Evolutionary conservation across 2,888 invertebrate genomes (phyloP), one percentile per base, ranked within the genome.

Genomic region (Enchytraeus crypticus): DNA sequence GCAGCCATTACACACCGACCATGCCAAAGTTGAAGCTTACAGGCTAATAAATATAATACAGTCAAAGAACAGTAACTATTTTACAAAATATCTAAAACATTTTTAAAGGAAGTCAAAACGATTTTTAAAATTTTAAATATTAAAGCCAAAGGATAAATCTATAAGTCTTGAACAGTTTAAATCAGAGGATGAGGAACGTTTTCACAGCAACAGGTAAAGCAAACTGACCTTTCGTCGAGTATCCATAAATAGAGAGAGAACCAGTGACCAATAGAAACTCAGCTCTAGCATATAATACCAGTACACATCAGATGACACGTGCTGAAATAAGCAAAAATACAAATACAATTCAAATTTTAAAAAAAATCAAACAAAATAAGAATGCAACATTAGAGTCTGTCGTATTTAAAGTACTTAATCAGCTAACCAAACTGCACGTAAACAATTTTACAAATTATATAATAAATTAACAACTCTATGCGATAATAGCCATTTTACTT

Each of bases 221-320:
- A 11, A 11, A 18, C 8, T 38, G 21, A 54, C 54, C 74, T 82
- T 83, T 67, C 93, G 85, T 67, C 88, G 88, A 59, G 91, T 88
- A 80, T 97, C 96, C 64, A 90, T 87, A 81, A 93, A 93, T 81
- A 95, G 93, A 21, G 92, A 90, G 65, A 91, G 85, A 66, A 78
- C 88, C 62, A 96, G 82, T 23, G 96, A 89, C 90, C 92, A 93
- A 79, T 97, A 98, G 82, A 96, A 97, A 33, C 90, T 86, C 77
- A 90, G 85, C 51, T 92, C 92, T 67, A 92, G 84, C 87, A 96
- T 92, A 82, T 97, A 98, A 81, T 97, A 92, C 91, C 92, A 95
- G 23, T 27, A 54, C 2, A 38, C 26, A 38, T 54, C 54, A 23
- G 34, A 2, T 27, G 33, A 23, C n/a, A 54, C 38, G 8, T 4